Evolutionary conservation across 2,888 invertebrate species (phyloP).

Genomic region (Macropis europaea): DNA sequence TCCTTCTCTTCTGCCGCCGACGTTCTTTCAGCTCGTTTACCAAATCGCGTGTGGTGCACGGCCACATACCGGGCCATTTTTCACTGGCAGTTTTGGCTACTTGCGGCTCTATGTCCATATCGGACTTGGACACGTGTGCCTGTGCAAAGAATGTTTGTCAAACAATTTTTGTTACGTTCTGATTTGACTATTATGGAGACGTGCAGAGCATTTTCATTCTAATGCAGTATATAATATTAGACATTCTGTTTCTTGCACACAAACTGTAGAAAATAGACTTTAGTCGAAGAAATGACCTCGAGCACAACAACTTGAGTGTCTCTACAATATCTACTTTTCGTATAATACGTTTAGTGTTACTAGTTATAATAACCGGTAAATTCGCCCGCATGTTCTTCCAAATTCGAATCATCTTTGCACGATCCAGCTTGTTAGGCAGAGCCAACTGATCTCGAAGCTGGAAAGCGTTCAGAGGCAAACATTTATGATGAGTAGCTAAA

Average conservation of each 20-base stretch:
- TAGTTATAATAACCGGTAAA: constrained; percentile 55
- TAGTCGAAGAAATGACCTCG: too few species aligned
- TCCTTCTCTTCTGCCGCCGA: constrained; percentile 44
- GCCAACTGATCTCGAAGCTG: constrained; percentile 44
- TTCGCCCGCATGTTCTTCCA: constrained; percentile 66
- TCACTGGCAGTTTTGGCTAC: constrained; percentile 34
- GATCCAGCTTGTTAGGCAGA: constrained; percentile 59
- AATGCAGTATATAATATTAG: too few species aligned
- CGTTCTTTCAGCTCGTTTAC: constrained; percentile 42
- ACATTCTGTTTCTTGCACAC: too few species aligned
- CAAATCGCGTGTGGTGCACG: constrained; percentile 61
- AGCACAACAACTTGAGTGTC: too few species aligned
- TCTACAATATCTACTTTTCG: background rate
- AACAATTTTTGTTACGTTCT: background rate
- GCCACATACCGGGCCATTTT: constrained; percentile 66
- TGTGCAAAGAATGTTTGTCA: background rate
- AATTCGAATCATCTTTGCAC: constrained; percentile 62
- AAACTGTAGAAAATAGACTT: too few species aligned
- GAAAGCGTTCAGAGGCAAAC: constrained; percentile 63
- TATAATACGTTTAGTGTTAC: background rate
- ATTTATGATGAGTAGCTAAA: constrained; percentile 44
- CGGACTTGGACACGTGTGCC: constrained; percentile 27
- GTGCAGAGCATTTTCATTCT: too few species aligned
- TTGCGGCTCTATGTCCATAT: background rate
- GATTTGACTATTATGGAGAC: too few species aligned